A percentile compares a stretch with the other conserved stretches of the same genome.
phyloP scores from a whole-genome alignment of 2,888 invertebrate species.

The Clivina fossor region DNA sequence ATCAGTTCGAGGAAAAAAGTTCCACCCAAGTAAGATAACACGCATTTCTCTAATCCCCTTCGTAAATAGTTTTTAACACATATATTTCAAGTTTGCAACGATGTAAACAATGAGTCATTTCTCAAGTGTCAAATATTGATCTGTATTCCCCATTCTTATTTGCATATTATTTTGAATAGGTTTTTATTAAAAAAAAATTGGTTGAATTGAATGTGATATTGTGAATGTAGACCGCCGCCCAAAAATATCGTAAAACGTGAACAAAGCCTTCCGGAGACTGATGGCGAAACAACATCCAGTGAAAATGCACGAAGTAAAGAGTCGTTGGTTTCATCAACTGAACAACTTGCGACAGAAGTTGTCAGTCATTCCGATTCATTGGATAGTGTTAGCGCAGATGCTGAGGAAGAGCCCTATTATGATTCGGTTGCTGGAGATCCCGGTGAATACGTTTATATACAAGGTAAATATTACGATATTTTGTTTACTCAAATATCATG shows the following conservation, averaged over 20 bases:
- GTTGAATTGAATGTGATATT: no score
- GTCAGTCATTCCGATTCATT: conserved; percentile 49
- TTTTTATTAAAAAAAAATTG: no score
- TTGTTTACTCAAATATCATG: no score
- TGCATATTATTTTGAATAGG: neutral
- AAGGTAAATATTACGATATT: no score
- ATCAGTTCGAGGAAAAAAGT: conserved; percentile 40
- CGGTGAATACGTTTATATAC: conserved; percentile 76
- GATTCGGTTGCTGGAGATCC: conserved; percentile 58
- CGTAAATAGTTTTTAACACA: conserved; percentile 3
- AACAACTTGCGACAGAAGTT: conserved; percentile 60
- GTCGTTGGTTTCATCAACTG: conserved; percentile 58
- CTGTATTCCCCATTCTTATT: neutral
- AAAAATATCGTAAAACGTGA: conserved; percentile 48
- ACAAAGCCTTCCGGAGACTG: conserved; percentile 41
- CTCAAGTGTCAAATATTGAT: no score
- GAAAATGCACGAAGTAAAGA: conserved; percentile 49
- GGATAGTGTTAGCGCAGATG: conserved; percentile 28
- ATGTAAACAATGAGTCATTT: conserved; percentile 20
- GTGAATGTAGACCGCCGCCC: conserved; percentile 50
- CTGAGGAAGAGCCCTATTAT: conserved; percentile 56
- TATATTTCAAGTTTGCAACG: neutral
- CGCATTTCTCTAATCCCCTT: neutral
- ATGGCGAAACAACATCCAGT: conserved; percentile 49
- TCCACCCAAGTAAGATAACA: conserved; percentile 48